A percentile compares a stretch with the other conserved stretches of the same genome.
phyloP scores from a whole-genome alignment of 2,888 invertebrate species.

The Mesopsocus fuscifrons region DNA sequence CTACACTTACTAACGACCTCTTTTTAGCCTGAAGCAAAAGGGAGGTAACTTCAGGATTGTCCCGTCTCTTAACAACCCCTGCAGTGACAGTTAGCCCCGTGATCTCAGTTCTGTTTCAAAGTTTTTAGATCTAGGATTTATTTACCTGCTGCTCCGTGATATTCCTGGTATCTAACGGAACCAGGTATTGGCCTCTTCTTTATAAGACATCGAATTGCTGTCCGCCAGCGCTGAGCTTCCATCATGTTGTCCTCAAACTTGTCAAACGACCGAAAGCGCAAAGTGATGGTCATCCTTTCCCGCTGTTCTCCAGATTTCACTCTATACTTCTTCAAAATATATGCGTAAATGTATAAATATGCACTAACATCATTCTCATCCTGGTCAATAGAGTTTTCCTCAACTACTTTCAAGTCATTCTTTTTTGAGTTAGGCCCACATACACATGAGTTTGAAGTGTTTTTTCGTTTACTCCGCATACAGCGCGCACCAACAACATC shows the following conservation, averaged over 20 bases:
- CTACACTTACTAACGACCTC: not conserved
- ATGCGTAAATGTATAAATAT: conserved; percentile 69
- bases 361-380: conserved; percentile 62
- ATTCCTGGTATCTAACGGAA: conserved; percentile 1
- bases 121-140: no score
- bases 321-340: conserved; percentile 45
- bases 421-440: conserved; percentile 32
- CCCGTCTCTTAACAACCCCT: no score
- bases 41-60: no score
- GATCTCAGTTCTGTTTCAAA: no score
- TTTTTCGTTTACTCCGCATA: conserved; percentile 53
- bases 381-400: conserved; percentile 45
- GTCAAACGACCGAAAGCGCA: conserved; percentile 67
- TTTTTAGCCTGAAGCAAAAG: no score
- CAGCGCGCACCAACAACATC: conserved; percentile 72
- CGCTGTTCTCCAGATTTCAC: conserved; percentile 36
- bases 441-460: conserved; percentile 41
- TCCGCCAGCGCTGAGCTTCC: conserved; percentile 68
- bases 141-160: not conserved
- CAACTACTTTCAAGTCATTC: conserved; percentile 37
- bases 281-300: conserved; percentile 61
- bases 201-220: conserved; percentile 49
- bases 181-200: conserved; percentile 17
- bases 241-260: conserved; percentile 69
- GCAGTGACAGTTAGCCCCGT: no score